Percentiles rank a stretch among this genome's conserved stretches.
Conservation (phyloP, 2,888 invertebrate species). For the Tenthredo amoena region DNA sequence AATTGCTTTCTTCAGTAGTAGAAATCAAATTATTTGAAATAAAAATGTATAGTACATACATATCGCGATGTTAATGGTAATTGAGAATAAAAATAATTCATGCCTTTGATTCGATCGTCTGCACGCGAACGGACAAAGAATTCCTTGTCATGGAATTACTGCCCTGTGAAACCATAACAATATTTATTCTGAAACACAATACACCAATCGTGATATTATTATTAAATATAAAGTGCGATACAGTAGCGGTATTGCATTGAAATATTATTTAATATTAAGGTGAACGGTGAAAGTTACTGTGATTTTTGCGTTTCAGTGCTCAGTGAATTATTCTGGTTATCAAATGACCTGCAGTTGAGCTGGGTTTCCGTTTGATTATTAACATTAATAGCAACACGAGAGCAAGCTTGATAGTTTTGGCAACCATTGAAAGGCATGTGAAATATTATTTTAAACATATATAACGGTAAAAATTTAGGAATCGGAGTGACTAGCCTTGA, state of each 20-base stretch:
- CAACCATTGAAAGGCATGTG: not conserved
- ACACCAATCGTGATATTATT: not conserved
- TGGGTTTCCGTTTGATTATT: not conserved
- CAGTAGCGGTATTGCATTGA: not conserved
- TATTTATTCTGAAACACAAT: not conserved
- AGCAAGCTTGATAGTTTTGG: not conserved
- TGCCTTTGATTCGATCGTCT: not conserved
- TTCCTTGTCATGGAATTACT: not conserved
- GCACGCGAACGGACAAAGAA: not conserved
- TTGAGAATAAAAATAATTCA: not conserved
- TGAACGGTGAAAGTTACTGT: not conserved
- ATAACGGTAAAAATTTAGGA: not conserved
- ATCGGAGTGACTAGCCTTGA: not conserved
- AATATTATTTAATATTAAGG: not conserved
- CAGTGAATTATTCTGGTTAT: not conserved
- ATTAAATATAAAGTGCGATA: not conserved
- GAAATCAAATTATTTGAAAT: not conserved
- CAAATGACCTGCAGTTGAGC: not conserved
- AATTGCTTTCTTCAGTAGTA: not conserved
- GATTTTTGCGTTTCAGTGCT: not conserved
- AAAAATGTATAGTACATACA: not conserved
- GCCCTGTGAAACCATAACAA: not conserved
- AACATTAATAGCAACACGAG: not conserved
- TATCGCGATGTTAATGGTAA: not conserved
- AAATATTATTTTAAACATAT: not conserved